Conservation (phyloP, 1,140 invertebrate genomes). For the Drosophila nasuta region DNA sequence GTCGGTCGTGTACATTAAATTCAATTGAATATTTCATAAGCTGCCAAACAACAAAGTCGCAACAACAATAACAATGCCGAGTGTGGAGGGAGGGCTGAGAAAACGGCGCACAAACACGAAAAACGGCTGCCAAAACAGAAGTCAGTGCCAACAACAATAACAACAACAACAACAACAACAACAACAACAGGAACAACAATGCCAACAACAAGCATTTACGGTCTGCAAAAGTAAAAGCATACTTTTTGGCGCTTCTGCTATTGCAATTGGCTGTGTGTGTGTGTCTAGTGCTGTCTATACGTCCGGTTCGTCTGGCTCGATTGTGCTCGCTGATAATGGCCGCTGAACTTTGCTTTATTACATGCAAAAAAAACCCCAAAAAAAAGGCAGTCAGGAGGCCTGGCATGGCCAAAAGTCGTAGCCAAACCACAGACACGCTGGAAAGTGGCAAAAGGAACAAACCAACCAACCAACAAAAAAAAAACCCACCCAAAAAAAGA, state of each 20-base stretch:
- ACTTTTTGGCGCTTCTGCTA: slow-evolving; percentile 54
- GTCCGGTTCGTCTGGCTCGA: slow-evolving; percentile 51
- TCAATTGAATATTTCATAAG: slow-evolving; percentile 74
- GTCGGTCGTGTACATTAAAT: slow-evolving; percentile 68
- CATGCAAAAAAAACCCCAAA: slow-evolving; percentile 45
- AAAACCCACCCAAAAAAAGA: slow-evolving; percentile 7
- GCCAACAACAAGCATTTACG: slow-evolving; percentile 21
- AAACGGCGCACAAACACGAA: slow-evolving; percentile 50
- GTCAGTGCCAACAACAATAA: slow-evolving; percentile 28
- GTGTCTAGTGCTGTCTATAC: slow-evolving; percentile 48
- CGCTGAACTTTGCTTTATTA: slow-evolving; percentile 68
- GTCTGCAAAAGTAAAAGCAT: slow-evolving; percentile 56
- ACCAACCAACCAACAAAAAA: not conserved
- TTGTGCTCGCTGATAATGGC: slow-evolving; percentile 60
- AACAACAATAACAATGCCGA: slow-evolving; percentile 30
- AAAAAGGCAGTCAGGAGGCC: slow-evolving; percentile 25
- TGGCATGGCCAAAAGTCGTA: slow-evolving; percentile 36
- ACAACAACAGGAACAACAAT: slow-evolving; percentile 14
- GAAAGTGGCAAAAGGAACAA: slow-evolving; percentile 41
- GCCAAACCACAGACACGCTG: slow-evolving; percentile 56
- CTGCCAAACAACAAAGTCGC: slow-evolving; percentile 58
- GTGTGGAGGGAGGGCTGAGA: slow-evolving; percentile 20
- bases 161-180: slow-evolving; percentile 13
- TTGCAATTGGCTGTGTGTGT: slow-evolving; percentile 43
- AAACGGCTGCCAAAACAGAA: slow-evolving; percentile 55